Evolutionary conservation across 2,113 vertebrate species (phyloP), one percentile per base, ranked within the genome.

Genomic region (Pagrus major): DNA sequence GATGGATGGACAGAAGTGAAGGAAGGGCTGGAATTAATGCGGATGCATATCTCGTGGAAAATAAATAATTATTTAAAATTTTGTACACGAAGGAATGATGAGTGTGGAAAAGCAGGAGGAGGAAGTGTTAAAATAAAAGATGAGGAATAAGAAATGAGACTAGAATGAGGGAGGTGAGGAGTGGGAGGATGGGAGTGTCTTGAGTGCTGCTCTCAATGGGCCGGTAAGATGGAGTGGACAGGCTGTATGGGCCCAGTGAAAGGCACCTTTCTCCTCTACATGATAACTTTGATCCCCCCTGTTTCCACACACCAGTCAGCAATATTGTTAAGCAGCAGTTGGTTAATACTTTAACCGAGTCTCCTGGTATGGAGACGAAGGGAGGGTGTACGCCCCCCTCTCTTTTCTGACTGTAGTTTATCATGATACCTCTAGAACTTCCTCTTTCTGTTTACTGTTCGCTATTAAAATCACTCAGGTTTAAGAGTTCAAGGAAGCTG

Each of bases 261-360:
- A 91, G 91, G 91, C 15, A 44, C 76, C 87, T 91, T 93, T 95
- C 91, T 93, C 92, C 83, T 91, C 91, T 84, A 96, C 95, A 95
- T 92, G 94, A 94, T 93, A 91, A 90, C 95, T 96, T 95, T 96
- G 95, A 96, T 96, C 93, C 89, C 89, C 83, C 80, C 89, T 89
- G 91, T 91, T 92, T 94, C 92, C 88, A 42, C 93, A 90, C 90
- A 94, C 88, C 92, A 94, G 93, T 95, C 94, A 94, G 94, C 94
- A 96, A 95, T 95, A 95, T 91, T 95, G 94, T 93, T 88, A 81
- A 93, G 90, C 92, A 91, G 91, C 88, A 81, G 88, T 91, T 86
- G 91, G 94, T 94, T 95, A 93, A 96, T 93, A 92, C 89, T 91
- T 95, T 81, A 95, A 94, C 93, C 86, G 56, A 60, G 78, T 84